Conservation (phyloP, 2,888 invertebrate genomes). For the Apoda limacodes region DNA sequence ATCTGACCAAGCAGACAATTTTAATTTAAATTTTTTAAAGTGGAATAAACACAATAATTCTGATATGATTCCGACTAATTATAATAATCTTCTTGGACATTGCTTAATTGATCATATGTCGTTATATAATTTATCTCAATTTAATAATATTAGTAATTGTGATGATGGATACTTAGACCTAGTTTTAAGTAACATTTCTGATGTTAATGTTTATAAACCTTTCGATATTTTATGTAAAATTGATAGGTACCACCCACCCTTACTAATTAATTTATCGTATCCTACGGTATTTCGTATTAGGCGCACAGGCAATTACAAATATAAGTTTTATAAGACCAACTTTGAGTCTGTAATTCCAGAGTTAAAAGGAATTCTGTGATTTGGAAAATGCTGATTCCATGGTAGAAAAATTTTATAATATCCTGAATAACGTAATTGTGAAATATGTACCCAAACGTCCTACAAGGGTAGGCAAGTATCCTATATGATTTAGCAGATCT, state of each 20-base stretch:
- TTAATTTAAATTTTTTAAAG: constrained; percentile 15
- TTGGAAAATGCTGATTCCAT: no score
- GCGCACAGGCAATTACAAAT: no score
- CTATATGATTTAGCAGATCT: no score
- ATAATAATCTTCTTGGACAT: constrained; percentile 9
- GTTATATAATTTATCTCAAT: constrained; percentile 12
- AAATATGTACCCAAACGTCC: no score
- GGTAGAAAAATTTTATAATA: no score
- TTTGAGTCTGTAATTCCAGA: no score
- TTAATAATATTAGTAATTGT: constrained; percentile 11
- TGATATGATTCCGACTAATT: constrained; percentile 8
- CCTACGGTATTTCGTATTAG: no score
- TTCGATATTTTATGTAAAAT: constrained; percentile 10
- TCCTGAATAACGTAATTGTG: no score
- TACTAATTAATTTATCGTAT: no score
- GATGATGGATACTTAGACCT: constrained; percentile 13
- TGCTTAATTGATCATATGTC: constrained; percentile 15
- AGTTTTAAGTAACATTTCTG: constrained; percentile 9
- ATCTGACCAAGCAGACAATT: constrained; percentile 14
- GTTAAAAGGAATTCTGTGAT: no score
- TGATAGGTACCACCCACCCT: constrained; percentile 16
- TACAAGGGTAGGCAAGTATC: no score
- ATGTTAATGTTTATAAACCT: constrained; percentile 3
- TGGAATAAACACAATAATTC: constrained; percentile 5
- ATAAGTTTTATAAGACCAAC: no score